Conservation (phyloP, 2,888 invertebrate genomes). For the Mellilla xanthometata region DNA sequence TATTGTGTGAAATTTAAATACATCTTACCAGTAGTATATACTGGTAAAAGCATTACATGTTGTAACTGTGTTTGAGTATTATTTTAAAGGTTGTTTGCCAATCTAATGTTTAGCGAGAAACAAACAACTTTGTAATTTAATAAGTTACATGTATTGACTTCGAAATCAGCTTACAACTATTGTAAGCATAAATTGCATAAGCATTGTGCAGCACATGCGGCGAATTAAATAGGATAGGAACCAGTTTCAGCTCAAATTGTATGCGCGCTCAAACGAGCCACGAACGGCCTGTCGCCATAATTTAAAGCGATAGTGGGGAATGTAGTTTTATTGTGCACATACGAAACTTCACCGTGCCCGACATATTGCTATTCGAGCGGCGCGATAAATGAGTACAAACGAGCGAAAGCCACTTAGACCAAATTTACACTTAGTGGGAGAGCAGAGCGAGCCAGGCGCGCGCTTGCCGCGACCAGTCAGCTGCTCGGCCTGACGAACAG, state of each 20-base stretch:
- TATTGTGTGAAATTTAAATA: too few relatives aligned
- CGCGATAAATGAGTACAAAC: conserved; percentile 74
- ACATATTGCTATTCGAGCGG: conserved; percentile 64
- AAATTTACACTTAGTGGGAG: conserved; percentile 82
- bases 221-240: conserved; percentile 75
- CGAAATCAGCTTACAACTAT: conserved; percentile 37
- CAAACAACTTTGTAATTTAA: conserved; percentile 5
- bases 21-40: too few relatives aligned
- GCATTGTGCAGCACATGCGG: conserved; percentile 67
- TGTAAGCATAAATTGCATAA: conserved; percentile 74
- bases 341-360: conserved; percentile 61
- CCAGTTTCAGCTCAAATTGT: conserved; percentile 67
- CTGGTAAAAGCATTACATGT: too few relatives aligned
- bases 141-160: conserved; percentile 9
- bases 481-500: conserved; percentile 54
- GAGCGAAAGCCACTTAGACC: conserved; percentile 79
- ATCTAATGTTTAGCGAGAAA: not conserved
- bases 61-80: too few relatives aligned
- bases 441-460: conserved; percentile 57
- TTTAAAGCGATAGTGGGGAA: conserved; percentile 69
- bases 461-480: conserved; percentile 55
- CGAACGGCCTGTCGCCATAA: conserved; percentile 69
- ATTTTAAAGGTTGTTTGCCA: not conserved
- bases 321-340: conserved; percentile 70
- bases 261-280: conserved; percentile 60